Base-by-base conservation (phyloP, 2,888 invertebrate genomes). In the Dioctria rufipes region DNA sequence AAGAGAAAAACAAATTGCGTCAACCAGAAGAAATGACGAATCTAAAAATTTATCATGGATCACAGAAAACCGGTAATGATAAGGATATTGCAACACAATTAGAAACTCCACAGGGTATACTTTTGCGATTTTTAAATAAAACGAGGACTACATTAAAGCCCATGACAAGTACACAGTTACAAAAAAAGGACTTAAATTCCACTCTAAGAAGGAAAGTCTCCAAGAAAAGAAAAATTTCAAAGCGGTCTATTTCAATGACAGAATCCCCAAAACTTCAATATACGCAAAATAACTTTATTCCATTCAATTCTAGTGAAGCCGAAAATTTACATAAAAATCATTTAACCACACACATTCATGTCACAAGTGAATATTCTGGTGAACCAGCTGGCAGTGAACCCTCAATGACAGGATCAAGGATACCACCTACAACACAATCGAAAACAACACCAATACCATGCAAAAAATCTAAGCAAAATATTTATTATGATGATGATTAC, bases 301-400 rank as follows among this genome's bases (percentile, higher is more conserved):
- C 25, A 25, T 25, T 25, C 25, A 25, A 25, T 25, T 25, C 25
- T 25, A 25, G 25, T 25, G 25, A 25, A 9, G n/a, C 67, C 0
- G 73, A 80, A 6, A 80, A 81, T 61, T 43, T 80, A 0, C 83
- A 82, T 11, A 83, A 84, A 61, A 80, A 42, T 60, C 49, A 81
- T 54, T 69, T 85, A 25, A 82, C 83, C 3, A 84, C 84, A 0
- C 82, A 83, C 65, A 83, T 84, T 78, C 84, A 84, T 67, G 83
- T 84, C 5, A 84, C 83, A 11, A 85, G 82, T 69, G 11, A 78
- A n/a, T 43, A 63, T 65, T 25, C 25, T 25, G 25, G 25, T 25
- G 25, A 25, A 25, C 25, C 25, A 25, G 25, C 40, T 40, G n/a
- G 8, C 3, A 60, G 5, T 8, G 1, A 11, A 58, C 0, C 39